These are phyloP conservation scores for Selene dorsalis DNA, from an alignment of 2,797 vertebrate genomes.

Conservation along the genomic window DNA sequence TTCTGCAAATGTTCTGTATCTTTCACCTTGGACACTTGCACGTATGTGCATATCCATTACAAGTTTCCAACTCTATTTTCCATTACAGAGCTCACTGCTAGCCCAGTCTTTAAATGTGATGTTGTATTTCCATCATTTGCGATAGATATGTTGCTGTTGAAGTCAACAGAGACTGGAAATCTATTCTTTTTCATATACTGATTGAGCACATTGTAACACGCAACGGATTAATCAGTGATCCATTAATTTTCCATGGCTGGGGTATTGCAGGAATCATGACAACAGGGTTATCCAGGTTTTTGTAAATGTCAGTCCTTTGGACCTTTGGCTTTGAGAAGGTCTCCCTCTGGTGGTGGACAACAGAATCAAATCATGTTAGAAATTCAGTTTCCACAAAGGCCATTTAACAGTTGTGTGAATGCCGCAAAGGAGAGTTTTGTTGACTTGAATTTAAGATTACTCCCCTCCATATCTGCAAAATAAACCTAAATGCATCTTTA, in stretches of 20 bases:
- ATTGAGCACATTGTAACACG: background rate
- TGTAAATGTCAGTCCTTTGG: background rate
- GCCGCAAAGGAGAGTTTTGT: background rate
- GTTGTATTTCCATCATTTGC: background rate
- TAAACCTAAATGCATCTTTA: background rate
- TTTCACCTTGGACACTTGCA: background rate
- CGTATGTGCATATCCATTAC: background rate
- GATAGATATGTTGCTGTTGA: background rate
- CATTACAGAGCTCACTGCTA: background rate
- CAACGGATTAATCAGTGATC: background rate
- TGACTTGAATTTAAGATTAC: background rate
- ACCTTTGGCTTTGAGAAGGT: constrained; percentile 11
- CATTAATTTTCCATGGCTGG: background rate
- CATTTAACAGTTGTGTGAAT: background rate
- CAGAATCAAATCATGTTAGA: background rate
- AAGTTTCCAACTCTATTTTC: background rate
- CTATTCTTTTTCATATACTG: background rate
- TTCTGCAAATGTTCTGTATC: background rate
- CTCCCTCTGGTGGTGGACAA: constrained; percentile 67
- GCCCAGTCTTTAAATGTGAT: background rate
- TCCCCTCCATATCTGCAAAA: background rate
- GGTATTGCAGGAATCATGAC: background rate
- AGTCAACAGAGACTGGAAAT: background rate
- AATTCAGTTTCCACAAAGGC: background rate
- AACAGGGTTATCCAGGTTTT: background rate